Percentiles rank a stretch among this genome's conserved stretches.
These are phyloP conservation scores for Petrosia ficiformis DNA, from an alignment of 37 sponge, comb jelly and placozoan species.

Conservation along the genomic window DNA sequence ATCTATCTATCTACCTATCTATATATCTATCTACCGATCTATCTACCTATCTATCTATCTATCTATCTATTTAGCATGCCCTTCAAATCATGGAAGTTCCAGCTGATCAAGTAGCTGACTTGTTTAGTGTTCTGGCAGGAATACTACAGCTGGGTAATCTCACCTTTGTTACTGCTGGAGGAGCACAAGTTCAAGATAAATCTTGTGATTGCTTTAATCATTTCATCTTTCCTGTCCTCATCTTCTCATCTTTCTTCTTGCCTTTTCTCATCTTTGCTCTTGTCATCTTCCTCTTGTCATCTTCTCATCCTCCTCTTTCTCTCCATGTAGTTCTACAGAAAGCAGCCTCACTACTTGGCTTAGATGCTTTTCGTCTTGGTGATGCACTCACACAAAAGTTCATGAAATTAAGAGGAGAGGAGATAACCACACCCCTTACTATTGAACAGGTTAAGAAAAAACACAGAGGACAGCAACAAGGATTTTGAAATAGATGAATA, in stretches of 20 bases:
- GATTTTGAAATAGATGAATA: too few relatives aligned
- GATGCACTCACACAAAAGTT: slow-evolving; percentile 90
- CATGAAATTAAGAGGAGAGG: slow-evolving; percentile 91
- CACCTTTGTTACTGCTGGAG: slow-evolving; percentile 85
- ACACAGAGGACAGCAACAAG: too few relatives aligned
- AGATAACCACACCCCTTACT: slow-evolving; percentile 92
- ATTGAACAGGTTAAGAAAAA: slow-evolving; percentile 65
- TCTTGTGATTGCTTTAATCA: slow-evolving; percentile 31
- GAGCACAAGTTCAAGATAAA: slow-evolving; percentile 81
- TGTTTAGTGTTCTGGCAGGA: slow-evolving; percentile 69
- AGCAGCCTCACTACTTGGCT: slow-evolving; percentile 61
- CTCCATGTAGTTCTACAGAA: slow-evolving; percentile 44
- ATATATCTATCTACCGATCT: too few relatives aligned
- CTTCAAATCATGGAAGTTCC: slow-evolving; percentile 68
- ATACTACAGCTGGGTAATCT: slow-evolving; percentile 90
- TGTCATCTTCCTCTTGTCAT: not conserved
- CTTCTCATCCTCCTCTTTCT: not conserved
- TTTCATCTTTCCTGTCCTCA: not conserved
- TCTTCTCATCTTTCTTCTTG: not conserved
- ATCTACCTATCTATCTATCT: too few relatives aligned
- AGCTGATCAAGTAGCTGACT: slow-evolving; percentile 58
- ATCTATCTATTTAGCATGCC: slow-evolving; percentile 46
- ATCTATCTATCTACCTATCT: too few relatives aligned
- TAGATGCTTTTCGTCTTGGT: slow-evolving; percentile 68
- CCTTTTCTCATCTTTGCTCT: not conserved